Percentiles rank a stretch among this genome's conserved stretches.
Conservation (phyloP, 2,888 invertebrate genomes). For the Nudaria mundana region DNA sequence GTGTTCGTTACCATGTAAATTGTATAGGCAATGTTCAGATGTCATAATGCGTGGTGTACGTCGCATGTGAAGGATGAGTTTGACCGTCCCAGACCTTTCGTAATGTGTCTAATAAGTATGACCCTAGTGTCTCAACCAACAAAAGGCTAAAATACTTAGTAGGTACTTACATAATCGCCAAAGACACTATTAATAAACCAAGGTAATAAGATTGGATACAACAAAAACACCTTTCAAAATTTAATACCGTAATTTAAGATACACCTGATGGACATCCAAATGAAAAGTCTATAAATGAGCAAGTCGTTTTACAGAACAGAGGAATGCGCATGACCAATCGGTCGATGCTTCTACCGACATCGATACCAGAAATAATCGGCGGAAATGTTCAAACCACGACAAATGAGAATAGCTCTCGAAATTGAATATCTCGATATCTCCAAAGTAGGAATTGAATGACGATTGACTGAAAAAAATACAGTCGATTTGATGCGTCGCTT, state of each 20-base stretch:
- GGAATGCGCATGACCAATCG: constrained; percentile 75
- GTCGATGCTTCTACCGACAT: constrained; percentile 54
- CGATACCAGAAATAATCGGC: constrained; percentile 54
- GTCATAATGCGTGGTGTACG: no score
- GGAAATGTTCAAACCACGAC: constrained; percentile 71
- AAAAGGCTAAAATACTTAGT: no score
- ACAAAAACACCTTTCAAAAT: no score
- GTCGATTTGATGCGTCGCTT: constrained; percentile 63
- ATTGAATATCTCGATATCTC: constrained; percentile 79
- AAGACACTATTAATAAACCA: no score
- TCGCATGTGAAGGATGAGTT: no score
- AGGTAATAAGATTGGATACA: no score
- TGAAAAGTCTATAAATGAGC: constrained; percentile 51
- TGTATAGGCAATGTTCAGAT: no score
- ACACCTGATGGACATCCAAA: constrained; percentile 44
- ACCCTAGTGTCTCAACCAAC: no score
- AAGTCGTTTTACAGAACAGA: constrained; percentile 49
- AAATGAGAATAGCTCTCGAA: constrained; percentile 68
- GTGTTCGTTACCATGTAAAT: no score
- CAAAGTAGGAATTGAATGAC: constrained; percentile 74
- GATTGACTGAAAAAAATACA: constrained; percentile 65
- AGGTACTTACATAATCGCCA: no score
- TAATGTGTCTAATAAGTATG: no score
- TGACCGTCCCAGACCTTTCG: no score
- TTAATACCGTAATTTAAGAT: constrained; percentile 21